Evolutionary conservation across 1,140 invertebrate species (phyloP), one percentile per base, ranked within the genome.

Genomic region (Aphidius gifuensis): DNA sequence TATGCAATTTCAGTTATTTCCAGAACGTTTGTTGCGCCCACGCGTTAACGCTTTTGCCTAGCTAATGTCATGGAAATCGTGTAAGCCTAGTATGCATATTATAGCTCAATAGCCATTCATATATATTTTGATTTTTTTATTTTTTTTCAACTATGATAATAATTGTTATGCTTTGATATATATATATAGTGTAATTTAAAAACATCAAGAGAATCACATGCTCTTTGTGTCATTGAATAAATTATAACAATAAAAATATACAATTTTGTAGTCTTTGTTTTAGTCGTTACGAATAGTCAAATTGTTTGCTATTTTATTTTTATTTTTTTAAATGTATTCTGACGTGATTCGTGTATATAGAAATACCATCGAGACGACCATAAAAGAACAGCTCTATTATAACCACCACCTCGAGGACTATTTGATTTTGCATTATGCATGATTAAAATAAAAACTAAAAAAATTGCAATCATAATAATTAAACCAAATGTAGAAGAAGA

Each of bases 21-120:
- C 68, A 69, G 69, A 73, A 72, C 72, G 74, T 74, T 73, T 71
- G 72, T 64, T 67, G 60, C 66, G 66, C 64, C 51, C 65, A 60
- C 66, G 66, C 64, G 71, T 67, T 66, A 68, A 68, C 59, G 66
- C 67, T 62, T 23, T 71, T 51, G 65, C 23, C 23, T 32, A 32
- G 68, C 70, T 72, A 75, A 74, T 75, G 71, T 74, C 74, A 75
- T 75, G 72, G 74, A 74, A 74, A 74, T 71, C 65, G 69, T 60
- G 68, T 68, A 62, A 68, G 67, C 69, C 56, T 48, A 60, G 64
- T 70, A 71, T 75, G 73, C 73, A 75, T 73, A 75, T 75, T 74
- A 75, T 74, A 71, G 72, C 23, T 32, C 23, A 32, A 32, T 68
- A 32, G 69, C 69, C 70, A 74, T 71, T 74, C 23, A 32, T 32